Base-by-base conservation (phyloP, 2,888 invertebrate species). In the Dinocampus coccinellae region DNA sequence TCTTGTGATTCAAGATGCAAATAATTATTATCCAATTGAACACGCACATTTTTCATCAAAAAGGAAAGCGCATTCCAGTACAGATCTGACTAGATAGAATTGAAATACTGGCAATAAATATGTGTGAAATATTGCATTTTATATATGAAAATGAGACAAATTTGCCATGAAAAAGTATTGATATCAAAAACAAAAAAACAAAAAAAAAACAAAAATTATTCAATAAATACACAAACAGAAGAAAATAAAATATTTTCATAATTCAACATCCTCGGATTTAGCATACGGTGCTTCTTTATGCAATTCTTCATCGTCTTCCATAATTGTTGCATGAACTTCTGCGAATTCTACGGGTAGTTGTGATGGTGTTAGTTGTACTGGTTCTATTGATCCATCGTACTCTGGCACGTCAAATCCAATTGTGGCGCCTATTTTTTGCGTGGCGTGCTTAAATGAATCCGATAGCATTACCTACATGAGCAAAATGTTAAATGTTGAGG, bases 341-440 rank as follows among this genome's bases (percentile, higher is more conserved):
- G 85, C 85, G 0, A 87, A 60, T 72, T 88, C 88, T 2, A 86
- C 81, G n/a, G n/a, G n/a, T n/a, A n/a, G n/a, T n/a, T n/a, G n/a
- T n/a, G n/a, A n/a, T 6, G 84, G 79, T 0, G 84, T 82, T 6
- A 86, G 84, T 1, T 78, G 82, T 74, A 77, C 88, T 3, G 87
- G 83, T 66, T 85, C 84, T 36, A 84, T 77, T 1, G 85, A 83
- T 36, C 82, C 91, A 78, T 93, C 93, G 78, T 93, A 93, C 72
- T 92, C 93, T 3, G 92, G 91, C 60, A 94, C 91, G 72, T 91
- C 91, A 58, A 95, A 88, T 3, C 96, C 95, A 76, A 96, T 94
- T 2, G 95, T 95, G 26, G 95, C 94, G 2, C 95, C 94, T 60
- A 96, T 91, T 85, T 96, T 96, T 24, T 93, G 93, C 81, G 94